Base-by-base conservation (phyloP, 1,140 invertebrate species). In the Reticulitermes speratus region DNA sequence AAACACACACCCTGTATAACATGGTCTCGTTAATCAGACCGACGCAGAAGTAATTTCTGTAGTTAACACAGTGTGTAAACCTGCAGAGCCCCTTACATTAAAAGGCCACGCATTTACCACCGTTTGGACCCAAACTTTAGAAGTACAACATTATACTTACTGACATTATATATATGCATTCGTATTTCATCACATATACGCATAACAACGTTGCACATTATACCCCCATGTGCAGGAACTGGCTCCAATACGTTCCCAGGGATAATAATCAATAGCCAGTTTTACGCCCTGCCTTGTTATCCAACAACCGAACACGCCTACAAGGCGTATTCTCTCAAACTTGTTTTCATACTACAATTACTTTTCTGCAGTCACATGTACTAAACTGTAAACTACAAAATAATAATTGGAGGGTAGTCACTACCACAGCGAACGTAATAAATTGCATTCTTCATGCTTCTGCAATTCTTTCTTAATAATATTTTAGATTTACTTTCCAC, bases 221-320 rank as follows among this genome's bases (percentile, higher is more conserved):
- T 25, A 75, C 65, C 65, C 14, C 25, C 25, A 75, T 30, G 65
- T 75, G 65, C 65, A n/a, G n/a, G 6, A 75, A 75, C 65, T n/a
- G 14, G 25, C 25, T 75, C 65, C 65, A 30, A 75, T 75, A 75
- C 65, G 65, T 14, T 75, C 65, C 65, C 65, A n/a, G 65, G 65
- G 65, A 75, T 75, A 75, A 75, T 75, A 75, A 75, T 75, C 65
- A 75, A 75, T 75, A 75, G 65, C 65, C 65, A 75, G 65, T 75
- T 75, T 75, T 75, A 75, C 25, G 16, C 65, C 65, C 65, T 75
- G n/a, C 65, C 25, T 75, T 75, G 45, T 48, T 16, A 48, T 48
- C 45, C 9, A 48, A 48, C 3, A 75, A 25, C 65, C n/a, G n/a
- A 48, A 75, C 65, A 75, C 25, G 25, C 65, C 65, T n/a, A 38